Base-by-base conservation (phyloP, 2,888 invertebrate species). In the Malachius bipustulatus region DNA sequence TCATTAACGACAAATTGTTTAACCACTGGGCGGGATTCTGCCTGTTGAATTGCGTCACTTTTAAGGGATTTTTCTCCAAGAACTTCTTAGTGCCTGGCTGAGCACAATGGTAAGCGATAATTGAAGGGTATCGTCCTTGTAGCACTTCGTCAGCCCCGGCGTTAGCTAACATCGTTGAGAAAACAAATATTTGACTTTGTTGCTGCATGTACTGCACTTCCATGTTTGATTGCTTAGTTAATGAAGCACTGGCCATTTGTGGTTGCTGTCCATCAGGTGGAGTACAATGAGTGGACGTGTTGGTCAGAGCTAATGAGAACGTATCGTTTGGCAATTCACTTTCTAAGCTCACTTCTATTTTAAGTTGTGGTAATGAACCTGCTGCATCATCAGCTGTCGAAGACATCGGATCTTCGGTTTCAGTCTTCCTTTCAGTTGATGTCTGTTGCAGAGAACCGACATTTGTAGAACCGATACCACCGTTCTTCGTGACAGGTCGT, bases 181-280 rank as follows among this genome's bases (percentile, higher is more conserved):
- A 96, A 49, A 96, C 94, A 73, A 93, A 96, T 60, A 96, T 90
- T 64, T 94, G 93, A 66, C 89, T 93, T 66, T 94, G 93, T 65
- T 96, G 93, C 67, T 91, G 89, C 83, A 83, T 82, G 53, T 82
- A 83, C 56, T 79, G 78, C 46, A 84, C 82, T 69, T 87, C 85
- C 72, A 84, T 81, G 44, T 81, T 78, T 45, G 77, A 75, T 55
- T 82, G 82, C 59, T 83, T 84, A 57, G 74, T 77, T 51, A 82
- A 76, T 40, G 82, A 80, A 59, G 82, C 82, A 45, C 81, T 80
- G 16, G 78, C 77, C 52, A 82, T 61, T n/a, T n/a, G n/a, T 9
- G 82, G 79, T 58, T 82, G 82, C 26, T 79, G 75, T 44, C 71
- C 70, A 51, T 80, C 77, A 37, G 70, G 67, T 26, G 72, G 68